Evolutionary conservation across 2,113 vertebrate genomes (phyloP), one percentile per base, ranked within the genome.

Genomic region (Chloebia gouldiae): DNA sequence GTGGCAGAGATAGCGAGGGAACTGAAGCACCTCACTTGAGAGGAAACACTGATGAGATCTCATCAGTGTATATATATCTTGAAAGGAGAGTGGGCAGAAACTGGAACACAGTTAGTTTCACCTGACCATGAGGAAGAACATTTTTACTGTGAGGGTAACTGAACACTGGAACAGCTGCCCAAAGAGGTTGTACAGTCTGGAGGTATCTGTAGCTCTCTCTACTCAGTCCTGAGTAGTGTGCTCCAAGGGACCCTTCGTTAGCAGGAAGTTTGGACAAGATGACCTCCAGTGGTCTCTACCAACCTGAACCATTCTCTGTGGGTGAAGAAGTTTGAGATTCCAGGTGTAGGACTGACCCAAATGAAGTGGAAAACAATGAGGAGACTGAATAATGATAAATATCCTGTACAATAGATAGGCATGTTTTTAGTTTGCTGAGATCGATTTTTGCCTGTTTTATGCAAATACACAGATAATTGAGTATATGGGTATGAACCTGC

Each of bases 181-280:
- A 10, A 21, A 53, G 61, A 45, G 10, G 13, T 25, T 66, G 23
- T 24, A 15, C 33, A 45, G 15, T 68, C 44, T 50, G 27, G 44
- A 33, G 27, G 10, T 37, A 11, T 8, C 37, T 19, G 57, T 45
- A 50, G 22, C 31, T 42, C 23, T 59, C 42, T 57, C 22, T 37
- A 30, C 33, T 51, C 37, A 73, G 0, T 53, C 23, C 77, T 75
- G 37, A 75, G 24, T 13, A 40, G 61, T 0, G 0, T 61, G 20
- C 61, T 47, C 61, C 14, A 53, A 76, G 45, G n/a, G 16, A 47
- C 30, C 5, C 10, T 39, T 30, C 0, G 0, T 68, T 44, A 50
- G 31, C 50, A 57, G 37, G 44, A 27, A 47, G 17, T 53, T 53
- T 69, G 24, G n/a, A 40, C 33, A 19, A 54, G 53, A 15, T 68